A percentile compares a stretch with the other conserved stretches of the same genome.
Conservation (phyloP, 2,888 invertebrate genomes). For the Zele albiditarsus region DNA sequence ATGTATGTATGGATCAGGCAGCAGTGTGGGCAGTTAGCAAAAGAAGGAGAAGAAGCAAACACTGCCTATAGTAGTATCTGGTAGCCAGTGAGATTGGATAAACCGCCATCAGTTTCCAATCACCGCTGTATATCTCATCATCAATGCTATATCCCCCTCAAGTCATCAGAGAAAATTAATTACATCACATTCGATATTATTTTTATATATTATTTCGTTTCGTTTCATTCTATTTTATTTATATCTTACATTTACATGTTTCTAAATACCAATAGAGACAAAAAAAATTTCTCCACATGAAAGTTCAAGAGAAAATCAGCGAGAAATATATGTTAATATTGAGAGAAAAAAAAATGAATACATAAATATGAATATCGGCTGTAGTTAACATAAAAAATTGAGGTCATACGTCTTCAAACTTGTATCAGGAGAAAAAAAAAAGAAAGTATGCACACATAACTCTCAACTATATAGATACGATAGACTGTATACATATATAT, state of each 20-base stretch:
- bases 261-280: not conserved
- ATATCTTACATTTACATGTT: not conserved
- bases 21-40: not conserved
- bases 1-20: constrained; percentile 11
- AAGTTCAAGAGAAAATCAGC: not conserved
- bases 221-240: not conserved
- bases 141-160: constrained; percentile 4
- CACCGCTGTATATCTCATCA: constrained; percentile 19
- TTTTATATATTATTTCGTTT: not conserved
- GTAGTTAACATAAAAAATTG: not conserved
- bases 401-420: not conserved
- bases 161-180: not conserved
- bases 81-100: constrained; percentile 24
- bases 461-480: not conserved
- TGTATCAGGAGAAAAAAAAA: not conserved
- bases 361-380: not conserved
- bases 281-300: not conserved
- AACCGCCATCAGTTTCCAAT: constrained; percentile 26
- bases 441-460: not conserved
- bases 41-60: not conserved
- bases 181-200: not conserved
- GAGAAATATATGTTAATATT: not conserved
- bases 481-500: not conserved
- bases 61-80: not conserved
- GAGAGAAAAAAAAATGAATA: not conserved